Percentiles rank a stretch among this genome's conserved stretches.
These are phyloP conservation scores for Nemoura dubitans DNA, from an alignment of 2,888 invertebrate species.

Conservation along the genomic window DNA sequence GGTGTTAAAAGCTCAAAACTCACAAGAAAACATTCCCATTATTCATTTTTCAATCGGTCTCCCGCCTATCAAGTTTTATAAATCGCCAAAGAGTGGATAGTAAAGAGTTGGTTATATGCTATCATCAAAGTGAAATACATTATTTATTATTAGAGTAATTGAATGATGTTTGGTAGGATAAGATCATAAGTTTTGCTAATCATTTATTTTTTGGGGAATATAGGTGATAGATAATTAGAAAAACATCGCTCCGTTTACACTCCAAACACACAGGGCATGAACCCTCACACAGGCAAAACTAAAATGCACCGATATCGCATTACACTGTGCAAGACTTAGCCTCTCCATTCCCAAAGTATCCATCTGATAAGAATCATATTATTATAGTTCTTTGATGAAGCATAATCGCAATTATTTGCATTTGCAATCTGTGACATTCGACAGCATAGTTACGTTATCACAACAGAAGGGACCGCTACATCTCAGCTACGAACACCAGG, in stretches of 20 bases:
- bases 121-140: background rate
- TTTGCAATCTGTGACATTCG: background rate
- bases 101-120: background rate
- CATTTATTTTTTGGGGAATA: background rate
- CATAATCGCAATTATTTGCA: background rate
- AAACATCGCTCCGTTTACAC: background rate
- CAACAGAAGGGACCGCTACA: background rate
- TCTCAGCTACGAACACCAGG: background rate
- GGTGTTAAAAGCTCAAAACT: background rate
- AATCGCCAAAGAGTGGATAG: background rate
- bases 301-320: background rate
- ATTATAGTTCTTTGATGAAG: background rate
- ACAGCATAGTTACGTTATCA: background rate
- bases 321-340: background rate
- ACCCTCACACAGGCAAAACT: background rate
- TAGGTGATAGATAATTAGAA: background rate
- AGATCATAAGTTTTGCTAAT: background rate
- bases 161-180: background rate
- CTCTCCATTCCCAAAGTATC: too few relatives aligned
- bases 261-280: background rate
- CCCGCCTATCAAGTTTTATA: background rate
- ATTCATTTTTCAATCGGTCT: background rate
- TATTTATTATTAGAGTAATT: slow-evolving; percentile 1
- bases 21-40: background rate
- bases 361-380: background rate